These are phyloP conservation scores for Campylomormyrus numenius DNA, from an alignment of 2,113 vertebrate genomes.

Conservation along the genomic window DNA sequence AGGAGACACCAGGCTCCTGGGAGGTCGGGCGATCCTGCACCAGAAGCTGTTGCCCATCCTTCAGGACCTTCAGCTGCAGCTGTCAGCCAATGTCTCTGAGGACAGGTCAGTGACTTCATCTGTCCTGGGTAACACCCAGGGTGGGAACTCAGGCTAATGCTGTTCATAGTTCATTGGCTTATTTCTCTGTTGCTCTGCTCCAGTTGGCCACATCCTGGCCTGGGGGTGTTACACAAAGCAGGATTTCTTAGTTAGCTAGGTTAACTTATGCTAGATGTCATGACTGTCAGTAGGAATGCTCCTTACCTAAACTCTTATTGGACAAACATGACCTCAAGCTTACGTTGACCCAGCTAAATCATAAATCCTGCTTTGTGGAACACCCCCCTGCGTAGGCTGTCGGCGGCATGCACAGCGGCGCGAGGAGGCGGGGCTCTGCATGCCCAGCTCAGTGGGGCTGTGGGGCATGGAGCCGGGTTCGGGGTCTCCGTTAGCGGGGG, in stretches of 20 bases:
- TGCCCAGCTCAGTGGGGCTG: constrained; percentile 47
- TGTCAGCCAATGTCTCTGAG: constrained; percentile 56
- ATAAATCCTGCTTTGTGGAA: no score
- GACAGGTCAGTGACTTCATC: constrained; percentile 56
- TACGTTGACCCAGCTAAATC: no score
- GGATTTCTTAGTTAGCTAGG: background rate
- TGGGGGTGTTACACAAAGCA: background rate
- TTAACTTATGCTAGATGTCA: background rate
- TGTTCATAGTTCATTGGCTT: background rate
- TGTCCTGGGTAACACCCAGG: background rate
- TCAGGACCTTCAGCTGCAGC: constrained; percentile 47
- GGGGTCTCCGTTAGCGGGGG: constrained; percentile 53
- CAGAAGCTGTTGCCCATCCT: constrained; percentile 54
- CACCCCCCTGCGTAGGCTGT: constrained; percentile 44
- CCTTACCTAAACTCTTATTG: background rate
- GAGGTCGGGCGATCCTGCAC: constrained; percentile 48
- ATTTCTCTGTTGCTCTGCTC: background rate
- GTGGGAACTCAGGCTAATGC: background rate
- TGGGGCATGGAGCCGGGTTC: constrained; percentile 42
- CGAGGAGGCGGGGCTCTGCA: constrained; percentile 44
- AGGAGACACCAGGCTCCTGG: constrained; percentile 34
- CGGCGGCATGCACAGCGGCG: constrained; percentile 51
- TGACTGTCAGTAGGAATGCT: background rate
- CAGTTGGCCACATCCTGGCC: background rate
- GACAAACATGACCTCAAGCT: no score